Evolutionary conservation across 2,113 vertebrate species (phyloP), one percentile per base, ranked within the genome.

Genomic region (Ophthalmolycus amberensis): DNA sequence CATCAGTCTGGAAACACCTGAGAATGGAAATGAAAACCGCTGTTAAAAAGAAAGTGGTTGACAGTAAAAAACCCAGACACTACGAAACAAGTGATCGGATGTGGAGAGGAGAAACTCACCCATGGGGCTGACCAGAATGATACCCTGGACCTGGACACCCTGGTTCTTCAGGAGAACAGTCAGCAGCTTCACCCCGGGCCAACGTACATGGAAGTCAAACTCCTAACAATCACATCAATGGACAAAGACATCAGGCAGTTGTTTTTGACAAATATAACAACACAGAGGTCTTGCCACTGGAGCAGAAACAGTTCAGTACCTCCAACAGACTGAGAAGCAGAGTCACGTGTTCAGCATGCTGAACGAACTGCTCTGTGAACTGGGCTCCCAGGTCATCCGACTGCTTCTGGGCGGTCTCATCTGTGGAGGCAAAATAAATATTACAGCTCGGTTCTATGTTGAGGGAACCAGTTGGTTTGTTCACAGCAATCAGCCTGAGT

Each of bases 151-250:
- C 73, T 97, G 97, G 77, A 94, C 89, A 7, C 97, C 96, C 76
- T 98, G 96, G 72, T 96, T 97, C 91, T 99, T 99, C 84, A 99
- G 80, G 2, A 99, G 94, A 37, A 96, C 96, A 1, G 98, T 99
- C 50, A 99, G 93, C 9, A 99, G 94, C 82, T 98, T 99, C 80
- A 99, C 97, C 18, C 94, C 96, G 8, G 98, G 98, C 98, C 98
- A 99, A 0, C 98, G 97, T 1, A 99, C 98, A 3, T 99, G 98
- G 89, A 99, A 99, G 91, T 99, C 98, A 95, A 99, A 99, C 48
- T 99, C 98, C 98, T 99, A 65, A 14, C 65, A 75, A 77, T 9
- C 44, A 71, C 20, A 81, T 6, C n/a, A 50, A 59, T 18, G 37
- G 14, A 85, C 40, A 34, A 69, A 56, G 12, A 3, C 1, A 22